Conservation (phyloP, 2,797 vertebrate species). For the Tamandua tetradactyla region DNA sequence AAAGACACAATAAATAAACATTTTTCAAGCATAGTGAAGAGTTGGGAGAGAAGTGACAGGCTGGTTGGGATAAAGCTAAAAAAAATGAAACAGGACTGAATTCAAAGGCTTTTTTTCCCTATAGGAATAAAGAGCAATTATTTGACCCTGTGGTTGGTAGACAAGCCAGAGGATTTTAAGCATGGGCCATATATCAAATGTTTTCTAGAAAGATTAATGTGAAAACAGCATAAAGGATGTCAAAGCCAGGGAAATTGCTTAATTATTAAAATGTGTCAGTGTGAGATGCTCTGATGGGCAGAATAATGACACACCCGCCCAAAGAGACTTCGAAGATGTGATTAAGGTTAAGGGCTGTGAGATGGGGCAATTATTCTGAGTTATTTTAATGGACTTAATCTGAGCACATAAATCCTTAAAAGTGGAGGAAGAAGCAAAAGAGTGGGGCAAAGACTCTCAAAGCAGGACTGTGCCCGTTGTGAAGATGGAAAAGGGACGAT, state of each 20-base stretch:
- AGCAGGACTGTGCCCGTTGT: not conserved
- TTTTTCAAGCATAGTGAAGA: not conserved
- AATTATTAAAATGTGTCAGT: not conserved
- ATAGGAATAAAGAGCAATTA: not conserved
- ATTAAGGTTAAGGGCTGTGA: no score
- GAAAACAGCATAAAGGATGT: not conserved
- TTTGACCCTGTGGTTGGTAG: not conserved
- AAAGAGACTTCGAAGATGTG: no score
- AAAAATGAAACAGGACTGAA: not conserved
- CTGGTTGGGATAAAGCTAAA: not conserved
- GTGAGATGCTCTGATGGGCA: not conserved
- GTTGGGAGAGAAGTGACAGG: not conserved
- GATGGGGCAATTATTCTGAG: not conserved
- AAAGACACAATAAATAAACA: not conserved
- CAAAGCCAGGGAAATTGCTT: not conserved
- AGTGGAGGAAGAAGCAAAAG: not conserved
- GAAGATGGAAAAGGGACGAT: no score
- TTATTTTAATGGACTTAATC: not conserved
- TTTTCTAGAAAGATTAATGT: conserved; percentile 26
- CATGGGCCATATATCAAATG: not conserved
- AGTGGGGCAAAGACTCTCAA: not conserved
- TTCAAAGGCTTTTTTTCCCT: not conserved
- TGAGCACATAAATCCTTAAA: not conserved
- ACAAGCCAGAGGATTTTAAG: conserved; percentile 23
- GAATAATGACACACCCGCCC: not conserved